Evolutionary conservation across 1,140 invertebrate genomes (phyloP), one percentile per base, ranked within the genome.

Genomic region (Drosophila asahinai): DNA sequence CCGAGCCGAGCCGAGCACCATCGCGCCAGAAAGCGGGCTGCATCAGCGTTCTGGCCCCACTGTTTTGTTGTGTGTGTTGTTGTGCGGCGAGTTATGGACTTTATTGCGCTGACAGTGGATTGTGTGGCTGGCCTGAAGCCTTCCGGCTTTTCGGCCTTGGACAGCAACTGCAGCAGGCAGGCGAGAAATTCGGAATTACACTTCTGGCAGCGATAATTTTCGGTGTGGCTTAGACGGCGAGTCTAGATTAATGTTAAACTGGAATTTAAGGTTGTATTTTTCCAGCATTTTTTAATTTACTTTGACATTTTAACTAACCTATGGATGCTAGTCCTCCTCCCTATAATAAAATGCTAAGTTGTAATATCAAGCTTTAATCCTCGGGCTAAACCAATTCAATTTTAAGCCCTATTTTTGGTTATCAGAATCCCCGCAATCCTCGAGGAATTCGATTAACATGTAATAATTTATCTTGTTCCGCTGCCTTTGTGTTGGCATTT

Each of bases 401-500:
- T 25, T 38, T 7, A 17, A 36, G 12, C 43, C 63, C 36, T 30
- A 65, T 67, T 42, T 30, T 27, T 22, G 33, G 40, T 43, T 36
- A 49, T 55, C 71, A 42, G 38, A 54, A 42, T 30, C 2, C 27
- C 25, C n/a, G 25, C 47, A 68, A 61, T 81, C 51, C 49, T 36
- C 22, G 7, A 48, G 67, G 58, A 79, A 83, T 79, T 75, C 68
- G 75, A 83, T 83, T 83, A 48, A 45, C 64, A 76, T 63, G 71
- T 74, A 67, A 83, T 83, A 83, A 83, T 83, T 83, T 67, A 78
- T 83, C 81, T 83, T 83, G 55, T 43, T 54, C 61, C 65, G 42
- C n/a, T 60, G 48, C 65, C 64, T 83, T 76, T 78, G 80, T 73
- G 61, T 38, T 83, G 70, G 60, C 80, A 79, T 64, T 79, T 79